Evolutionary conservation across 2,113 vertebrate species (phyloP), one percentile per base, ranked within the genome.

Genomic region (Gallinago media): DNA sequence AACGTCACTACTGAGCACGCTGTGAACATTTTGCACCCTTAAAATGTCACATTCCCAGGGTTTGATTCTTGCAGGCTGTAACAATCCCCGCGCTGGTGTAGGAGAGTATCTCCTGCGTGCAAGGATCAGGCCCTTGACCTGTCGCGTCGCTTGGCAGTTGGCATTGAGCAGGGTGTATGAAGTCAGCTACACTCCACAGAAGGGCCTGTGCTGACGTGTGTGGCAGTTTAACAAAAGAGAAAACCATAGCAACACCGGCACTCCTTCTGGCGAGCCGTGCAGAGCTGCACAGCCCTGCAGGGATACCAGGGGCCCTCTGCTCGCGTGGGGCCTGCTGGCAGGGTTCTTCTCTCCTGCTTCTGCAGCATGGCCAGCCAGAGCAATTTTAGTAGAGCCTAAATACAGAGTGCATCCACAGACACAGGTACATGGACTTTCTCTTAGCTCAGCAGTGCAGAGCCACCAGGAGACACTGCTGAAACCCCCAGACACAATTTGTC

Each of bases 161-260:
- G 59, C 68, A 52, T 15, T 22, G 85, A 86, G 90, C 61, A 42
- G 68, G 61, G 61, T 32, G 54, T 52, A 20, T 88, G 85, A 87
- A 92, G 59, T 68, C 83, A 92, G 76, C 55, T n/a, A 14, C 25
- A 0, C 73, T 34, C 83, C 76, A 5, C 7, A 4, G 65, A 74
- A 93, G 54, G 88, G 92, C 88, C 70, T 94, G 88, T 68, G 86
- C 88, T 88, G 88, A 82, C 68, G 31, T 29, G 61, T 75, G 36
- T 0, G 14, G 85, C 76, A 88, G 79, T 88, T 89, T 74, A 92
- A 78, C 91, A 63, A 61, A 88, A 80, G 85, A 67, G 42, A 92
- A 92, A 84, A 29, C 92, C 88, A 88, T 94, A 91, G 95, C 96
- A 96, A 94, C 92, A 27, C 88, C 1, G 40, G 65, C 86, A 75